Evolutionary conservation across 2,888 invertebrate species (phyloP), one percentile per base, ranked within the genome.

Genomic region (Stictocephala bisonia): DNA sequence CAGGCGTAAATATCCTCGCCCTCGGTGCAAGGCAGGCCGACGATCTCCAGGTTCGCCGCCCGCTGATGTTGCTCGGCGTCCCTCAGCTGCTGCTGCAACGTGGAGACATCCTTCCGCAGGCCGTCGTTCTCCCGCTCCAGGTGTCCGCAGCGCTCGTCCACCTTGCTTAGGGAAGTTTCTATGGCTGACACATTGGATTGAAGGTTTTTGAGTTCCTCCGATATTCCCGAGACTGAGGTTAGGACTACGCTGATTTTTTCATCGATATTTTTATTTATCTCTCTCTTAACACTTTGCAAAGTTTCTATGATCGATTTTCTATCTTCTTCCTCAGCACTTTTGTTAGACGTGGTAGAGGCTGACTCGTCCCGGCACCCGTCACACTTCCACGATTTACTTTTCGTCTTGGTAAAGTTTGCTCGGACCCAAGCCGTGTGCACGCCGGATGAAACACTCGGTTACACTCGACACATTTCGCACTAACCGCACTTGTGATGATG

Each of bases 341-440:
- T n/a, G n/a, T n/a, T n/a, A n/a, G n/a, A n/a, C n/a, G n/a, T n/a
- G n/a, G n/a, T n/a, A n/a, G 9, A 26, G 24, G 26, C 53, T 11
- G 3, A 4, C 6, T 24, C 4, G 1, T 18, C 11, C 6, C n/a
- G 15, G 2, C 53, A 53, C 9, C 4, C 4, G 26, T 53, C 53
- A 24, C 53, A 53, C 53, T 24, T 53, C 53, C 53, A 53, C 3
- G 24, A 26, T n/a, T 53, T 53, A 2, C 3, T 4, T n/a, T 26
- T 53, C 24, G 20, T n/a, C 13, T 53, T 53, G 13, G 53, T 53
- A 6, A 53, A 26, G 53, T 53, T 24, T 13, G 53, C 53, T 18
- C 26, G 53, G 53, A 53, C n/a, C 53, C 53, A 4, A 53, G 26
- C 9, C 53, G 53, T 20, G 53, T 53, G n/a, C 53, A 53, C 1